Percentiles rank a stretch among this genome's conserved stretches.
These are phyloP conservation scores for Liparis tanakae DNA, from an alignment of 2,797 vertebrate species.

Conservation along the genomic window DNA sequence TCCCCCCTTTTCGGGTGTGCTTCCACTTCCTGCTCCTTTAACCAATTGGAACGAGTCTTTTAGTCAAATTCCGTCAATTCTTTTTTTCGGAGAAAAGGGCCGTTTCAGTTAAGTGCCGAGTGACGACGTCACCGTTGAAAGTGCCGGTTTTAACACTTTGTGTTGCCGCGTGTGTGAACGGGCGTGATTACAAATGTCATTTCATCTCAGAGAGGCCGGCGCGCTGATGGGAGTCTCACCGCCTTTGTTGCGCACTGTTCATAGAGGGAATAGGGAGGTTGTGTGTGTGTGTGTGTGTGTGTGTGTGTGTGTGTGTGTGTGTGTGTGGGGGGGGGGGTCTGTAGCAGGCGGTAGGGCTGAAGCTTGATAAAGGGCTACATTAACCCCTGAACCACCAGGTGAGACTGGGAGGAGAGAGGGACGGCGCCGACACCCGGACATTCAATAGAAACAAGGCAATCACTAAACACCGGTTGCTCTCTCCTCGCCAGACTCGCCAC, in stretches of 20 bases:
- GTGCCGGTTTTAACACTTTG: conserved; percentile 64
- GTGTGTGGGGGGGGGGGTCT: background rate
- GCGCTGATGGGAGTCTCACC: conserved; percentile 36
- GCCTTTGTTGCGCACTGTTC: conserved; percentile 30
- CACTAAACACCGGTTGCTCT: conserved; percentile 54
- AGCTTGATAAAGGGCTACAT: conserved; percentile 44
- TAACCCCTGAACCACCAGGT: conserved; percentile 42
- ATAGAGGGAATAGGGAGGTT: background rate
- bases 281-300: too few species aligned
- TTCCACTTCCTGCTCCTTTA: conserved; percentile 67
- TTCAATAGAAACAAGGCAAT: conserved; percentile 72
- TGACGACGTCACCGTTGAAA: conserved; percentile 65
- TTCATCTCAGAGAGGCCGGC: conserved; percentile 57
- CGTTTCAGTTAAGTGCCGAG: conserved; percentile 71
- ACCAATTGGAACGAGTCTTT: conserved; percentile 37
- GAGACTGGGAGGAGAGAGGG: conserved; percentile 39
- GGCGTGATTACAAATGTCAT: conserved; percentile 37
- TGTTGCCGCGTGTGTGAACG: conserved; percentile 64
- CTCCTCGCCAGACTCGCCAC: conserved; percentile 46
- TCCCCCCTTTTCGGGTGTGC: conserved; percentile 74
- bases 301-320: too few species aligned
- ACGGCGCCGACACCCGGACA: conserved; percentile 62
- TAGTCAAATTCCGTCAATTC: conserved; percentile 35
- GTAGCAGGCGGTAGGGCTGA: conserved; percentile 9
- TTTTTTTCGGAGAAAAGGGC: conserved; percentile 8